Evolutionary conservation across 2,888 invertebrate species (phyloP).

Genomic region (Athetis lepigone): DNA sequence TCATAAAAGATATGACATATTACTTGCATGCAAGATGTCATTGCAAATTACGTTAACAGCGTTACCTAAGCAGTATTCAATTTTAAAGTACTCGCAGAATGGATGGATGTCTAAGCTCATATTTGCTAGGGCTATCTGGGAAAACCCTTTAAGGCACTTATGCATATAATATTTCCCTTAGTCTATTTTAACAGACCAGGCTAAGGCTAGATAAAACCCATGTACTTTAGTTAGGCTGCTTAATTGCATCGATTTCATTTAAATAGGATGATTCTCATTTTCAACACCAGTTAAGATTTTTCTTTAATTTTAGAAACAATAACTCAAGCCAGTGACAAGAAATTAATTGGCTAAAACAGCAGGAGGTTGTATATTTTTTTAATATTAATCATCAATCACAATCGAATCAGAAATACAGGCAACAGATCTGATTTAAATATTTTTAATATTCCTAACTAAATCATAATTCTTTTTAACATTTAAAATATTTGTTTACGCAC

Average conservation of each 20-base stretch:
- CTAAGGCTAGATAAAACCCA: background rate
- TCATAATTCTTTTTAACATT: background rate
- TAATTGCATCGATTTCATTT: background rate
- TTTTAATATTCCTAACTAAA: background rate
- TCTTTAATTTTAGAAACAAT: background rate
- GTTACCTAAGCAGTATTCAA: background rate
- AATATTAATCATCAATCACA: too few relatives aligned
- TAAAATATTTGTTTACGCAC: slow-evolving; percentile 4
- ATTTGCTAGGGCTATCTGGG: background rate
- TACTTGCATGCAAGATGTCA: background rate
- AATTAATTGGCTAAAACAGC: too few relatives aligned
- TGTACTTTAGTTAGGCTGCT: background rate
- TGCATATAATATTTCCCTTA: background rate
- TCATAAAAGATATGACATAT: too few relatives aligned
- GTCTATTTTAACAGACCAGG: background rate
- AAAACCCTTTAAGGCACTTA: slow-evolving; percentile 8
- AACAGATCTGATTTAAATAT: background rate
- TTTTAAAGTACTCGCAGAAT: background rate
- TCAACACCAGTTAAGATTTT: too few relatives aligned
- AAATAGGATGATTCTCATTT: background rate
- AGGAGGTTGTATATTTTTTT: too few relatives aligned
- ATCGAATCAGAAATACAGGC: too few relatives aligned
- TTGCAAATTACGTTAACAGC: background rate
- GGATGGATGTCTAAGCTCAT: background rate
- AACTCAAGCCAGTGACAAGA: background rate